phyloP scores from a whole-genome alignment of 1,140 invertebrate genomes.

The Varroa destructor region DNA sequence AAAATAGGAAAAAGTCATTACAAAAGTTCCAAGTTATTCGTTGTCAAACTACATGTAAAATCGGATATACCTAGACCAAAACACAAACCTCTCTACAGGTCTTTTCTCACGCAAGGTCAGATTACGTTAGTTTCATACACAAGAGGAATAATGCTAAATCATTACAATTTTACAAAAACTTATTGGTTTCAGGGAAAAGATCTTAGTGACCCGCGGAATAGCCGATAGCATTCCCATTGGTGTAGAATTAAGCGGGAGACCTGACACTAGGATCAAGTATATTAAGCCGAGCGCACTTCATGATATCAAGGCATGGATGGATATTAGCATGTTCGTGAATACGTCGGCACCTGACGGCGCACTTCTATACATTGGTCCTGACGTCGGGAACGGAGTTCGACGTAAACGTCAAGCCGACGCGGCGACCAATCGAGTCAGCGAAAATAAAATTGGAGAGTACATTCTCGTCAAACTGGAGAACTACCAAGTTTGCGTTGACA shows the following conservation, averaged over 20 bases:
- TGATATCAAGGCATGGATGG: slow-evolving; percentile 26
- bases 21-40: too few relatives aligned
- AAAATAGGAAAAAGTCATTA: too few relatives aligned
- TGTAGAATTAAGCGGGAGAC: not conserved
- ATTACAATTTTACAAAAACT: too few relatives aligned
- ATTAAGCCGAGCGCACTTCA: slow-evolving; percentile 8
- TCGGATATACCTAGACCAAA: too few relatives aligned
- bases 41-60: too few relatives aligned
- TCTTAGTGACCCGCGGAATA: slow-evolving; percentile 12
- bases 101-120: too few relatives aligned
- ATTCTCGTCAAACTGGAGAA: slow-evolving; percentile 27
- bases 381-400: slow-evolving; percentile 2
- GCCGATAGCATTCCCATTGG: slow-evolving; percentile 5
- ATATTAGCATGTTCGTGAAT: slow-evolving; percentile 22
- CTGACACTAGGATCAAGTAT: not conserved
- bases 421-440: not conserved
- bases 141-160: too few relatives aligned
- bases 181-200: slow-evolving; percentile 8
- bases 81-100: too few relatives aligned
- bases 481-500: not conserved
- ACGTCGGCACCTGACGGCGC: not conserved
- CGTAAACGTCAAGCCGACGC: not conserved
- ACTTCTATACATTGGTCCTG: slow-evolving; percentile 12
- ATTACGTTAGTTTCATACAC: too few relatives aligned
- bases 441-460: slow-evolving; percentile 8